Percentiles rank a stretch among this genome's conserved stretches.
These are phyloP conservation scores for Troides helena DNA, from an alignment of 2,888 invertebrate species.

Conservation along the genomic window DNA sequence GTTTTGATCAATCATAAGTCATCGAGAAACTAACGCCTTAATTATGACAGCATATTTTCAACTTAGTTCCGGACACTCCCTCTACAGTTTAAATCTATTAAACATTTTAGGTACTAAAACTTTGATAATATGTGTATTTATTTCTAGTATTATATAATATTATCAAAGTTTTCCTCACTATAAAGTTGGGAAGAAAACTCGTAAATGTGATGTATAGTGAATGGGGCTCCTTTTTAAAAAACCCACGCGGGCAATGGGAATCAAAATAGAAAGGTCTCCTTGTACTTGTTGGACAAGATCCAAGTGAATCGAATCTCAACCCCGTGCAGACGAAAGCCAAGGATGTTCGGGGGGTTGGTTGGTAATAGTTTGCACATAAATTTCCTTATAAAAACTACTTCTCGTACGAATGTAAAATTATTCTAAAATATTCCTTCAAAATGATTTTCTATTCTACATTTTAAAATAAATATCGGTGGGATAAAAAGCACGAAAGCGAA, in stretches of 20 bases:
- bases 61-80: too few species aligned
- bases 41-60: too few species aligned
- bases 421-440: background rate
- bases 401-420: slow-evolving; percentile 1
- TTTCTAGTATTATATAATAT: too few species aligned
- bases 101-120: too few species aligned
- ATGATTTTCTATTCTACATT: background rate
- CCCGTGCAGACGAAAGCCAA: slow-evolving; percentile 39
- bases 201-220: background rate
- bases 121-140: too few species aligned
- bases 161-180: background rate
- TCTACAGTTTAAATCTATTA: too few species aligned
- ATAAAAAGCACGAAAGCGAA: too few species aligned
- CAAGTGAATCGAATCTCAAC: slow-evolving; percentile 44
- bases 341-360: slow-evolving; percentile 32
- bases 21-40: too few species aligned
- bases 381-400: slow-evolving; percentile 14
- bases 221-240: slow-evolving; percentile 11
- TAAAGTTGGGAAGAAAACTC: background rate
- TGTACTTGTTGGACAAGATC: slow-evolving; percentile 36
- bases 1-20: too few species aligned
- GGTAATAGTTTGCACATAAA: slow-evolving; percentile 29
- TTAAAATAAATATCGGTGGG: background rate
- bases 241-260: slow-evolving; percentile 10
- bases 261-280: slow-evolving; percentile 33